phyloP scores from a whole-genome alignment of 1,140 invertebrate genomes.

The Trachymyrmex cornetzi region DNA sequence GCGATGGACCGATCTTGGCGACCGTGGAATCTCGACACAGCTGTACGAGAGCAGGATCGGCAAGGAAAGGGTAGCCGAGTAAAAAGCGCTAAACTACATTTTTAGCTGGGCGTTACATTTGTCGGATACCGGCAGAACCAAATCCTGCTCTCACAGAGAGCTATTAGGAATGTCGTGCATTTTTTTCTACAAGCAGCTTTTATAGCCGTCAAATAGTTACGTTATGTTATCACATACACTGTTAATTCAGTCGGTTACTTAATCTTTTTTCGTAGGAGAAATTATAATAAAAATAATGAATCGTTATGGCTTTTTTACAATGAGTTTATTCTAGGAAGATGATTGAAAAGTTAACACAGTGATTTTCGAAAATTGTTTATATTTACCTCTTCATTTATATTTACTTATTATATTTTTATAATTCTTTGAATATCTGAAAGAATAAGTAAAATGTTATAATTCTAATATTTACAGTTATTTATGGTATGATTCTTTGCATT shows the following conservation, averaged over 20 bases:
- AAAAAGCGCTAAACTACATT: slow-evolving; percentile 77
- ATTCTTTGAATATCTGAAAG: not conserved
- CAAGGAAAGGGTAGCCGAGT: slow-evolving; percentile 1
- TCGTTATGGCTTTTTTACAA: not conserved
- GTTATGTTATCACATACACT: not conserved
- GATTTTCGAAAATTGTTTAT: not conserved
- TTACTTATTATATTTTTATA: not conserved
- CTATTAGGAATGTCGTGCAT: slow-evolving; percentile 56
- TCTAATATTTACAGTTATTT: not conserved
- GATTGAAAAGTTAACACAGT: not conserved
- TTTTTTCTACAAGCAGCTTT: not conserved
- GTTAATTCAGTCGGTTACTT: not conserved
- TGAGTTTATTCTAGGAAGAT: not conserved
- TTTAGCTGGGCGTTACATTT: slow-evolving; percentile 79
- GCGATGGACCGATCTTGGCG: slow-evolving; percentile 18
- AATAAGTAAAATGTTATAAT: not conserved
- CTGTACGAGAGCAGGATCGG: slow-evolving; percentile 58
- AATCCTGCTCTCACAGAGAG: slow-evolving; percentile 35
- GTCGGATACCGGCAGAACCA: slow-evolving; percentile 72
- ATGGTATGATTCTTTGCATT: slow-evolving; percentile 1
- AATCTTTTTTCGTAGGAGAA: not conserved
- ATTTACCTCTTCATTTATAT: not conserved
- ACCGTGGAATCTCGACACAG: slow-evolving; percentile 72
- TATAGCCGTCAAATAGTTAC: not conserved
- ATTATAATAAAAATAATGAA: not conserved